phyloP scores from a whole-genome alignment of 92 coral and sea anemone species.

The Siderastrea radians region DNA sequence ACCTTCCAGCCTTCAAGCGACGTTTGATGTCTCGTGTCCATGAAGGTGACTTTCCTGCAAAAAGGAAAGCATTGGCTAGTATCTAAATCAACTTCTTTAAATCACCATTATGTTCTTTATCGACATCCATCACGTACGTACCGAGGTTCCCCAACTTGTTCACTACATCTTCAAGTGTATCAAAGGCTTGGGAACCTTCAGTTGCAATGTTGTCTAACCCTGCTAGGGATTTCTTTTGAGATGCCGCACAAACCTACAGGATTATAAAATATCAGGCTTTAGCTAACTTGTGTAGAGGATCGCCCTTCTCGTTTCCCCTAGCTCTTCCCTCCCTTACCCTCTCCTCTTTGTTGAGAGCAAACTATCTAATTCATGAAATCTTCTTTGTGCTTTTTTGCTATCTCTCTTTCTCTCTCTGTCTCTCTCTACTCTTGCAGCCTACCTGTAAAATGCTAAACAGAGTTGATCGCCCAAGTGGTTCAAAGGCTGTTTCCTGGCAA shows the following conservation, averaged over 20 bases:
- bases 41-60: conserved; percentile 13
- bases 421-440: neutral
- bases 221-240: conserved; percentile 20
- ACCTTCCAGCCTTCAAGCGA: conserved; percentile 29
- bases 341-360: no score
- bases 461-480: conserved; percentile 59
- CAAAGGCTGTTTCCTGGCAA: conserved; percentile 55
- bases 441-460: conserved; percentile 65
- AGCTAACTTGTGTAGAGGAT: no score
- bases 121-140: neutral
- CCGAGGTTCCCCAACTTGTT: conserved; percentile 19
- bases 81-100: neutral
- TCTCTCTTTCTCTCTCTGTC: neutral
- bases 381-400: neutral
- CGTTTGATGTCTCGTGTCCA: conserved; percentile 25
- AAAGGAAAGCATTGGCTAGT: neutral
- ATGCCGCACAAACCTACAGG: conserved; percentile 38
- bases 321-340: no score
- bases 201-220: conserved; percentile 40
- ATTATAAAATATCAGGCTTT: neutral
- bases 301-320: no score
- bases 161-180: conserved; percentile 47
- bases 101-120: neutral
- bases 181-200: conserved; percentile 47
- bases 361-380: no score